A percentile compares a stretch with the other conserved stretches of the same genome.
phyloP scores from a whole-genome alignment of 2,113 vertebrate species.

The Ardeotis arabs region DNA sequence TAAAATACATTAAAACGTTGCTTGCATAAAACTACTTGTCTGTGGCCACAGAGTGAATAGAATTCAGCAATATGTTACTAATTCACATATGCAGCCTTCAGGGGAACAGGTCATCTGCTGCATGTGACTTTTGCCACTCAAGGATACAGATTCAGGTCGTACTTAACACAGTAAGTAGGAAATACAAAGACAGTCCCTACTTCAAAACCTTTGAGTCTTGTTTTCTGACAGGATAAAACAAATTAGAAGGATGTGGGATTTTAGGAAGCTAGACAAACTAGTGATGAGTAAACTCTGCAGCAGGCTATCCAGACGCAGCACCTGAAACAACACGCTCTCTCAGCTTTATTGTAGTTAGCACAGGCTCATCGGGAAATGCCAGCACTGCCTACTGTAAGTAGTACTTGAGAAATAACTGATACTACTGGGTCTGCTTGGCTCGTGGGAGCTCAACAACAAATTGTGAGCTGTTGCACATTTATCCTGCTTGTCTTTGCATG shows the following conservation, averaged over 20 bases:
- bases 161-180: not conserved
- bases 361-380: not conserved
- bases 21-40: not conserved
- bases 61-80: not conserved
- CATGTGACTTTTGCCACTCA: not conserved
- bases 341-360: not conserved
- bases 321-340: not conserved
- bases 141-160: not conserved
- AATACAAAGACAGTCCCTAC: not conserved
- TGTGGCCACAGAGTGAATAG: not conserved
- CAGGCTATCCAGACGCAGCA: not conserved
- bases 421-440: not conserved
- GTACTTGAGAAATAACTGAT: not conserved
- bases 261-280: not conserved
- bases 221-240: not conserved
- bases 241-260: not conserved
- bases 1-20: not conserved
- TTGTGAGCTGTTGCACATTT: not conserved
- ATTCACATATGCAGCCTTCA: not conserved
- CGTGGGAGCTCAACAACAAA: not conserved
- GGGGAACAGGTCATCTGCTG: not conserved
- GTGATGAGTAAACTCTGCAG: not conserved
- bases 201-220: not conserved
- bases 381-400: fast-evolving
- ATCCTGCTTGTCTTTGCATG: not conserved